Conservation (phyloP, 2,797 vertebrate species). For the Pangasius krempfi region DNA sequence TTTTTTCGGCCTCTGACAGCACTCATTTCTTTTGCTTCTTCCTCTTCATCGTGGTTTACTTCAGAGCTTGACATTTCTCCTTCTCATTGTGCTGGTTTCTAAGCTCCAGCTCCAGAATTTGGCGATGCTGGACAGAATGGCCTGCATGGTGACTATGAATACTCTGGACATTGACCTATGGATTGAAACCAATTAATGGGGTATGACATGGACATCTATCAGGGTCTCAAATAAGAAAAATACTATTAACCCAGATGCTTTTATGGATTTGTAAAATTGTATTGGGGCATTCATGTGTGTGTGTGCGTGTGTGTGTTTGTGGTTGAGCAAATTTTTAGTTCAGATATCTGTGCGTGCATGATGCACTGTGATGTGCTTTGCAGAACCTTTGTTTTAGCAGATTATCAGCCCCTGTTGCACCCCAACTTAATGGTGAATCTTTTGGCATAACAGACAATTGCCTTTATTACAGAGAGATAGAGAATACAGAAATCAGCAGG, state of each 20-base stretch:
- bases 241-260: neutral
- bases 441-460: constrained; percentile 18
- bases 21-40: neutral
- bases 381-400: constrained; percentile 12
- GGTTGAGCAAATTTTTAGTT: neutral
- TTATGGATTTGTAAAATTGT: neutral
- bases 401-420: constrained; percentile 5
- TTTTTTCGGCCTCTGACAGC: constrained; percentile 14
- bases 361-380: constrained; percentile 13
- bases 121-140: neutral
- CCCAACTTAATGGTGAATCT: constrained; percentile 51
- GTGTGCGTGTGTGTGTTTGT: neutral
- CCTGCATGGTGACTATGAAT: neutral
- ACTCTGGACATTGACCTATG: neutral
- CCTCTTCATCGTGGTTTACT: neutral
- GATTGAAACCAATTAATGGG: neutral
- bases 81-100: neutral
- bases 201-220: neutral
- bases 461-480: constrained; percentile 22
- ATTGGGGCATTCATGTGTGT: neutral
- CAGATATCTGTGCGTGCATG: neutral
- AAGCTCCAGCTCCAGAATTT: neutral
- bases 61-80: neutral
- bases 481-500: constrained; percentile 33
- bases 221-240: neutral